phyloP scores from a whole-genome alignment of 2,888 invertebrate genomes.

The Gastracanthus pulcherrimus region DNA sequence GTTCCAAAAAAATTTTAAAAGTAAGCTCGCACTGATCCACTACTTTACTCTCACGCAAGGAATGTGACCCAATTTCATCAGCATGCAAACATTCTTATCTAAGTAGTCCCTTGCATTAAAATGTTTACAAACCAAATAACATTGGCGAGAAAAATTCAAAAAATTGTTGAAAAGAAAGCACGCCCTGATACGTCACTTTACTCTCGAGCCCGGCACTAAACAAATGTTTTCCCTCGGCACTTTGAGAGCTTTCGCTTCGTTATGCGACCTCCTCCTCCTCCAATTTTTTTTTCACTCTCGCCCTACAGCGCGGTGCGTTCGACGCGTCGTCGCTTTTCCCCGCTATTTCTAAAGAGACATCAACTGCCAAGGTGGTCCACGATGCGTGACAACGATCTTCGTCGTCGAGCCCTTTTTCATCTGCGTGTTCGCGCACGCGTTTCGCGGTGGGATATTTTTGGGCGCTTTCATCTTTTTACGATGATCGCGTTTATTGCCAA shows the following conservation, averaged over 20 bases:
- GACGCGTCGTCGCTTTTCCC: neutral
- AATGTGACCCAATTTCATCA: neutral
- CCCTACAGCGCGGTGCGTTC: neutral
- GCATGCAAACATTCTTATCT: too few relatives aligned
- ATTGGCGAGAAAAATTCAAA: neutral
- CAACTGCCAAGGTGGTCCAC: slow-evolving; percentile 18
- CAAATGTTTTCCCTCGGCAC: slow-evolving; percentile 16
- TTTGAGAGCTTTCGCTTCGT: neutral
- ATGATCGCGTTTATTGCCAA: slow-evolving; percentile 26
- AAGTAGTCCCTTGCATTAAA: neutral
- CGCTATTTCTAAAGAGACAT: slow-evolving; percentile 41
- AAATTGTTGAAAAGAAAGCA: neutral
- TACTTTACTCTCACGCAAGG: neutral
- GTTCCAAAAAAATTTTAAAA: neutral
- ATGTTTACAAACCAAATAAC: neutral
- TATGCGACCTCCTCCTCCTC: neutral
- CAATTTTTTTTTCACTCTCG: neutral
- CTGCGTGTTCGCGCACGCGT: too few relatives aligned
- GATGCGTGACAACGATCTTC: neutral
- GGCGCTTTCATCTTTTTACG: slow-evolving; percentile 52
- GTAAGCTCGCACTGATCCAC: neutral
- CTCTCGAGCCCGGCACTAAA: neutral
- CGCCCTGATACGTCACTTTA: neutral
- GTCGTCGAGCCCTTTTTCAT: too few relatives aligned
- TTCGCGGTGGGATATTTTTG: slow-evolving; percentile 36